These are phyloP conservation scores for Amiota mariae DNA, from an alignment of 2,888 invertebrate genomes.

Conservation along the genomic window DNA sequence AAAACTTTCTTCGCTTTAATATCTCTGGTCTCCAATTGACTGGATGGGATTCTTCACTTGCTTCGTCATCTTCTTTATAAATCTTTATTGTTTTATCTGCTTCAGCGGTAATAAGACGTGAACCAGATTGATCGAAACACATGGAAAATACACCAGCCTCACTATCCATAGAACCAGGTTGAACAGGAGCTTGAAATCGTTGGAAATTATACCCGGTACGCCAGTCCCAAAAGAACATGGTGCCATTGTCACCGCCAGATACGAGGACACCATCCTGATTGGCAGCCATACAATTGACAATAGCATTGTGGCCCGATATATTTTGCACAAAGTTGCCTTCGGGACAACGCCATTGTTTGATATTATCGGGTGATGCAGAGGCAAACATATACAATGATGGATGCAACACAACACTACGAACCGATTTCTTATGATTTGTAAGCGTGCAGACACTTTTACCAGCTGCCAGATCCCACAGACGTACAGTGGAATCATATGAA, in stretches of 20 bases:
- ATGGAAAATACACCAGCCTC: slow-evolving; percentile 98
- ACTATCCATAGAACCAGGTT: slow-evolving; percentile 99
- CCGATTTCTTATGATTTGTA: slow-evolving; percentile 99
- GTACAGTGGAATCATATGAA: slow-evolving; percentile 96
- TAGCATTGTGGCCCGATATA: slow-evolving; percentile 96
- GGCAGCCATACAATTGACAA: slow-evolving; percentile 95
- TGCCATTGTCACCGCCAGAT: slow-evolving; percentile 98
- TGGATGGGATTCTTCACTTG: slow-evolving; percentile 96
- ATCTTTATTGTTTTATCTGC: slow-evolving; percentile 99
- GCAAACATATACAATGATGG: slow-evolving; percentile 93
- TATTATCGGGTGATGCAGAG: slow-evolving; percentile 98
- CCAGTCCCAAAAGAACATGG: slow-evolving; percentile 99
- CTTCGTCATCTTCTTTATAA: slow-evolving; percentile 96
- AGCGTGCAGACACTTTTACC: slow-evolving; percentile 95
- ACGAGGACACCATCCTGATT: slow-evolving; percentile 97
- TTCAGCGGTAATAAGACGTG: slow-evolving; percentile 95
- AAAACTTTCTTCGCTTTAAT: slow-evolving; percentile 92
- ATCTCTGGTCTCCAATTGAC: slow-evolving; percentile 98
- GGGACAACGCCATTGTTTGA: slow-evolving; percentile 99
- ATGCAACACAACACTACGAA: slow-evolving; percentile 84
- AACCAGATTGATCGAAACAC: slow-evolving; percentile 95
- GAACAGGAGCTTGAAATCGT: slow-evolving; percentile 90
- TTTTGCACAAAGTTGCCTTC: slow-evolving; percentile 98
- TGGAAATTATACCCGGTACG: slow-evolving; percentile 99
- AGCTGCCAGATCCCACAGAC: slow-evolving; percentile 97